These are phyloP conservation scores for Tachina lurida DNA, from an alignment of 2,888 invertebrate species.

Conservation along the genomic window DNA sequence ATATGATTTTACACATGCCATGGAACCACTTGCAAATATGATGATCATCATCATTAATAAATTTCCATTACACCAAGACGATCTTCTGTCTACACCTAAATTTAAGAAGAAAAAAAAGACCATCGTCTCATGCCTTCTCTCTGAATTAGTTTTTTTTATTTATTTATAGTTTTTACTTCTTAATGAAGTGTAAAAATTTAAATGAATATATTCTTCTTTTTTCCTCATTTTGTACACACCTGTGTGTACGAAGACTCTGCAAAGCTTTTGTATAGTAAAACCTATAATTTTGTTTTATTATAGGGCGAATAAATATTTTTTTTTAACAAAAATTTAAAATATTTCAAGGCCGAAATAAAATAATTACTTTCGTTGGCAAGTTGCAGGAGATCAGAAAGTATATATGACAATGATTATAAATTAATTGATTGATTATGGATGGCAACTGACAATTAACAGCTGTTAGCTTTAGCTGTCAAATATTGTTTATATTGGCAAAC, in stretches of 20 bases:
- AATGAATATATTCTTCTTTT: conserved; percentile 1
- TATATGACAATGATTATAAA: too few relatives aligned
- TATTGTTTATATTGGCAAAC: too few relatives aligned
- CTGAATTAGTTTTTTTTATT: conserved; percentile 4
- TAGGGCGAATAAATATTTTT: not conserved
- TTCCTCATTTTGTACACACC: not conserved
- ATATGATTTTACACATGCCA: conserved; percentile 8
- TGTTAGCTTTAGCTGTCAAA: too few relatives aligned
- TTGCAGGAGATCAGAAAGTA: not conserved
- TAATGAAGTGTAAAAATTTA: conserved; percentile 54
- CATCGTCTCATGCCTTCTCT: not conserved
- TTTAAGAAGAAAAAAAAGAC: not conserved
- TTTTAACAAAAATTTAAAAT: not conserved
- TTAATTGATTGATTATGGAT: too few relatives aligned
- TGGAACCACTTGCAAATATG: conserved; percentile 30
- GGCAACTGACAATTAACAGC: too few relatives aligned
- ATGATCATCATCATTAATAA: conserved; percentile 40
- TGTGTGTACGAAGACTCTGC: not conserved
- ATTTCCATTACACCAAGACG: conserved; percentile 39
- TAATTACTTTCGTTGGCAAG: too few relatives aligned
- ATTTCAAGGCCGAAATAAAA: too few relatives aligned
- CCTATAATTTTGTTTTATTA: conserved; percentile 40
- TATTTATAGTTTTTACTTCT: conserved; percentile 32
- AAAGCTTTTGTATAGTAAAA: conserved; percentile 9
- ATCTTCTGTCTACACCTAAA: conserved; percentile 28